phyloP scores from a whole-genome alignment of 1,140 invertebrate genomes.

The Hyposmocoma kahamanoa region DNA sequence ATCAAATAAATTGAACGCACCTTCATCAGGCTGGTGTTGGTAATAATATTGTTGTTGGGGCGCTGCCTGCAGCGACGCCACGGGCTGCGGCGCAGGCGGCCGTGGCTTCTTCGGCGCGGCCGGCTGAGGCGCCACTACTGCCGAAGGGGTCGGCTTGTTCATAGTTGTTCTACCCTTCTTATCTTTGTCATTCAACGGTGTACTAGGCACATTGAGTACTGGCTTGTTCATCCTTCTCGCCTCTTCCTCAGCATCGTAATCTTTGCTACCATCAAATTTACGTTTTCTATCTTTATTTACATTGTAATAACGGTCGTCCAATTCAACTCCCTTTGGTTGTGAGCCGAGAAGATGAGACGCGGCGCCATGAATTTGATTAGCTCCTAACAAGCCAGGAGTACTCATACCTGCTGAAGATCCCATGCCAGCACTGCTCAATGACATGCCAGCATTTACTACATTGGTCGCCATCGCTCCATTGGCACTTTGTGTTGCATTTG shows the following conservation, averaged over 20 bases:
- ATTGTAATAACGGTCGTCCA: conserved; percentile 83
- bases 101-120: conserved; percentile 69
- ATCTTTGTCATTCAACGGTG: conserved; percentile 60
- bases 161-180: conserved; percentile 50
- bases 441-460: conserved; percentile 47
- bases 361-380: conserved; percentile 46
- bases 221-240: conserved; percentile 64
- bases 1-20: conserved; percentile 74
- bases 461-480: conserved; percentile 60
- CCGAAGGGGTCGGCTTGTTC: conserved; percentile 42
- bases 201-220: conserved; percentile 73
- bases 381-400: conserved; percentile 42
- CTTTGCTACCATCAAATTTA: conserved; percentile 80
- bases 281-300: conserved; percentile 82
- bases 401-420: conserved; percentile 45
- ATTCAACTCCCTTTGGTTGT: conserved; percentile 56
- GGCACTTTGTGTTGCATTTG: conserved; percentile 46
- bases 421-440: conserved; percentile 49
- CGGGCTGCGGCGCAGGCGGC: conserved; percentile 63
- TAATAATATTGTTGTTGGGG: conserved; percentile 73
- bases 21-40: conserved; percentile 72
- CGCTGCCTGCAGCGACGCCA: conserved; percentile 56
- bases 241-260: conserved; percentile 79
- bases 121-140: conserved; percentile 51
- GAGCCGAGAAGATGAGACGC: conserved; percentile 49